phyloP scores from a whole-genome alignment of 2,888 invertebrate genomes.

The Odiellus spinosus region DNA sequence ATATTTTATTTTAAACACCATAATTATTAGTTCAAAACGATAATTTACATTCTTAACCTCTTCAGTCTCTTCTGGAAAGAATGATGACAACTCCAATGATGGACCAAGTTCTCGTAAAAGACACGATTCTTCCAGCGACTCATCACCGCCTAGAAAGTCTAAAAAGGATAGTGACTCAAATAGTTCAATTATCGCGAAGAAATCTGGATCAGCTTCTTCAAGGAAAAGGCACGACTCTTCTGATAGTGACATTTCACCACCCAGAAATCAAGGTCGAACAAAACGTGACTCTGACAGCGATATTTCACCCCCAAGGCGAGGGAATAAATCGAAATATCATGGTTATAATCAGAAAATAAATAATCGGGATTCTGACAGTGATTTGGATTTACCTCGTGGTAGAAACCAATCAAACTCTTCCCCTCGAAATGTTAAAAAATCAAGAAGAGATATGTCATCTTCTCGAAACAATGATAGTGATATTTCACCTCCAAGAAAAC shows the following conservation, averaged over 20 bases:
- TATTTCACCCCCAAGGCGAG: slow-evolving; percentile 11
- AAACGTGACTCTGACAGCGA: slow-evolving; percentile 9
- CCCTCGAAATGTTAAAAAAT: slow-evolving; percentile 23
- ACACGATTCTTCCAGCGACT: not conserved
- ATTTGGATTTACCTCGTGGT: slow-evolving; percentile 18
- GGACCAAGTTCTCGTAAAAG: not conserved
- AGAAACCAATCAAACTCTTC: slow-evolving; percentile 31
- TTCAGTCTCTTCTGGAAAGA: too few relatives aligned
- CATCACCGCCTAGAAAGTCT: not conserved
- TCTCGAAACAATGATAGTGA: not conserved
- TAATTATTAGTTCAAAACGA: too few relatives aligned
- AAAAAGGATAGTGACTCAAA: too few relatives aligned
- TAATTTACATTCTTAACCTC: too few relatives aligned
- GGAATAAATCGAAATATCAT: not conserved
- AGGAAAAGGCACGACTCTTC: not conserved
- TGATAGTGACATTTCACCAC: slow-evolving; percentile 8
- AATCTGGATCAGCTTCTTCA: too few relatives aligned
- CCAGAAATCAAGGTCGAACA: slow-evolving; percentile 1
- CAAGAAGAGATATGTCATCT: not conserved
- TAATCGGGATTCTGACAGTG: too few relatives aligned
- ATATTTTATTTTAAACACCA: too few relatives aligned
- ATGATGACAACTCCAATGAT: too few relatives aligned
- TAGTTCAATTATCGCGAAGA: too few relatives aligned
- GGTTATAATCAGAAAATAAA: not conserved
- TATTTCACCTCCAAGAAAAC: slow-evolving; percentile 9